Evolutionary conservation across 92 coral and sea anemone species (phyloP), one percentile per base, ranked within the genome.

Genomic region (Phenganax marumi): DNA sequence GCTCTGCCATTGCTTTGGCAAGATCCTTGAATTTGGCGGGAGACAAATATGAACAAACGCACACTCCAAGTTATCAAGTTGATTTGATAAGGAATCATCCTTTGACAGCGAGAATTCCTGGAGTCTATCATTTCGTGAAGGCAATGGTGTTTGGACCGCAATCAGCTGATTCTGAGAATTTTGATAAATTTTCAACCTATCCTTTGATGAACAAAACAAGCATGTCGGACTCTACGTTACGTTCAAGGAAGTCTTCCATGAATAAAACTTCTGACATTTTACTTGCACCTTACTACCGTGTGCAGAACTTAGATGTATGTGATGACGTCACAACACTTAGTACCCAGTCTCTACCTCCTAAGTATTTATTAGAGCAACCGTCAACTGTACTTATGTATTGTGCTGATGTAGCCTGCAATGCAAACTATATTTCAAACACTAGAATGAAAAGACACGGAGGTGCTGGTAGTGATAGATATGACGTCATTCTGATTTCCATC

Each of bases 371-470:
- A 8, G 60, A 78, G 22, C 93, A 96, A 75, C 91, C 91, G 18
- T 90, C 91, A n/a, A 75, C 91, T 61, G 90, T 92, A 26, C 91
- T 92, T 86, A 90, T 92, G 43, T 84, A 90, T 69, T 81, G 85
- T 68, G 56, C 85, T 1, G 87, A 93, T 10, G 50, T 96, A 53
- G 81, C 91, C 1, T 78, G 71, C 53, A 8, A 23, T 33, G 69
- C 19, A n/a, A 78, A 78, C 73, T 33, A 58, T 61, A n/a, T 47
- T 51, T 52, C 66, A 24, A 78, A 78, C 25, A 53, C 46, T 19
- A 60, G 63, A 49, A 18, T 22, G 4, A 18, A 22, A 58, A 43
- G 6, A 78, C 26, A 61, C 21, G 60, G 53, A 60, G 39, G 46
- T 76, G 66, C n/a, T 24, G 47, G 24, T 6, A 60, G 46, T 17